Conservation (phyloP, 1,140 invertebrate species). For the Spodoptera litura region DNA sequence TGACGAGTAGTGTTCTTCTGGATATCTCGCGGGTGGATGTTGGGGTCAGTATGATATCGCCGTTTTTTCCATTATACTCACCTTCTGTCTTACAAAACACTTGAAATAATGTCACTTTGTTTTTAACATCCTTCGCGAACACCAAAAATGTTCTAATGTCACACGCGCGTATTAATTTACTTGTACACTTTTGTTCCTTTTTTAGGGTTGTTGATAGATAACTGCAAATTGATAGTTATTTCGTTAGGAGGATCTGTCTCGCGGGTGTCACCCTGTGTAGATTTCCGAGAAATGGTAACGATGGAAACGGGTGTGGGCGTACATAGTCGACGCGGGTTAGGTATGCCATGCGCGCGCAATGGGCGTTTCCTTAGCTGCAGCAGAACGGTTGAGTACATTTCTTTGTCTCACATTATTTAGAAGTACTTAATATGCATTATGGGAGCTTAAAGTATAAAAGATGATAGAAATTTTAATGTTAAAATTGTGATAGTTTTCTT, state of each 20-base stretch:
- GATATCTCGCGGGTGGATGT: not conserved
- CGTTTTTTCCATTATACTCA: not conserved
- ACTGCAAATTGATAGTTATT: not conserved
- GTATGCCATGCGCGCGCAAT: conserved; percentile 21
- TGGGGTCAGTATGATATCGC: not conserved
- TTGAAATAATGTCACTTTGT: not conserved
- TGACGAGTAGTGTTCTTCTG: not conserved
- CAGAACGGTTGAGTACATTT: too few species aligned
- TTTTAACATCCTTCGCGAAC: too few species aligned
- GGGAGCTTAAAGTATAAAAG: too few species aligned
- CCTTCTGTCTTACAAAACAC: not conserved
- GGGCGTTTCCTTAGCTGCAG: not conserved
- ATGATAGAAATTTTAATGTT: too few species aligned
- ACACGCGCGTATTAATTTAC: not conserved
- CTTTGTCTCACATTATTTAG: too few species aligned
- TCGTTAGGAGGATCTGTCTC: not conserved
- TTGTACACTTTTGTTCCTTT: not conserved
- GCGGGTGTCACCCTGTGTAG: not conserved
- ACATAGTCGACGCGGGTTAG: not conserved
- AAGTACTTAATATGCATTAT: too few species aligned
- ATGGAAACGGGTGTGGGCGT: conserved; percentile 7
- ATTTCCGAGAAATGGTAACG: conserved; percentile 30
- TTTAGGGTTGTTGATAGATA: too few species aligned
- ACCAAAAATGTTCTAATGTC: too few species aligned
- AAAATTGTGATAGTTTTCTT: too few species aligned